Evolutionary conservation across 2,888 invertebrate genomes (phyloP), one percentile per base, ranked within the genome.

Genomic region (Eupithecia insigniata): DNA sequence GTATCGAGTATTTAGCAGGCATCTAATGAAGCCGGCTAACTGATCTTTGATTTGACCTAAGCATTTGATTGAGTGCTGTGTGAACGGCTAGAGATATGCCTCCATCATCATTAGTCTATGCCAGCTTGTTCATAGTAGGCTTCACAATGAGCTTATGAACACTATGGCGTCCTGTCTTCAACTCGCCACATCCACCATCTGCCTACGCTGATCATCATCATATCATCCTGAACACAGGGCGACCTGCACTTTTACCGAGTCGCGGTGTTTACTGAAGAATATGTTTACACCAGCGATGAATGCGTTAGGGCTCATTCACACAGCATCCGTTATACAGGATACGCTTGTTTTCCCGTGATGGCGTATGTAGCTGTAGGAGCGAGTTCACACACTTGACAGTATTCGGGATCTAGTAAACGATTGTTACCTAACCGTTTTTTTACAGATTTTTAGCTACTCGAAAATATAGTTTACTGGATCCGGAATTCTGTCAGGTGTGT

Each of bases 1-100:
- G 85, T 85, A 79, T 80, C 55, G 26, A 26, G 55, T 87, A 86
- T 86, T 84, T 78, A 76, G 76, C 80, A 82, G 82, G 82, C 85
- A 84, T 82, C 84, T 83, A 82, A 84, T 81, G 79, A 78, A 79
- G 82, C 76, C 77, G 83, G n/a, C 46, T 10, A 84, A 82, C 81
- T 81, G 73, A 76, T 77, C 76, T 79, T 75, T 72, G 75, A 28
- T 46, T 68, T 72, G 51, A 62, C 69, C 69, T 78, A 77, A 81
- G 78, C 75, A 73, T 78, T 79, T 76, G 81, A 80, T 81, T 76
- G 78, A 80, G 81, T 82, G 72, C 79, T 76, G 81, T 82, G 72
- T n/a, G n/a, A n/a, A n/a, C n/a, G n/a, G 58, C 72, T 72, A 73
- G 71, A 72, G 72, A 70, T 39, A 51, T 22, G 22, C n/a, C 46